Evolutionary conservation across 2,797 vertebrate species (phyloP).

Genomic region (Chiroxiphia lanceolata): DNA sequence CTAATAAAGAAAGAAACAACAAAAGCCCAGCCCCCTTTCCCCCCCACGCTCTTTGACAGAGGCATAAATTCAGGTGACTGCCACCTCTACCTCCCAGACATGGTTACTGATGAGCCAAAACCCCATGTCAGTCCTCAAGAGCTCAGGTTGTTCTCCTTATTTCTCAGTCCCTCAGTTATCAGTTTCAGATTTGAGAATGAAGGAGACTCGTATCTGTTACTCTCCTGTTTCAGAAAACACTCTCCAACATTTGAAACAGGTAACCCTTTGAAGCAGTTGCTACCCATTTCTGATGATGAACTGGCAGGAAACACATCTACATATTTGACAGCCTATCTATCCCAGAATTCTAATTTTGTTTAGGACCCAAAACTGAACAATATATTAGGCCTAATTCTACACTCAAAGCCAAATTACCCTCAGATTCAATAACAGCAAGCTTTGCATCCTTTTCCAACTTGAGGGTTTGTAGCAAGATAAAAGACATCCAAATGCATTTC

Average conservation of each 20-base stretch:
- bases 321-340: not conserved
- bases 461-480: not conserved
- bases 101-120: not conserved
- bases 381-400: not conserved
- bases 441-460: not conserved
- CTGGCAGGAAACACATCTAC: not conserved
- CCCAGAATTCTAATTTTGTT: not conserved
- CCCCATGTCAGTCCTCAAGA: not conserved
- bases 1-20: not conserved
- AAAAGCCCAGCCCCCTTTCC: not conserved
- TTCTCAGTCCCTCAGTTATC: not conserved
- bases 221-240: not conserved
- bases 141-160: not conserved
- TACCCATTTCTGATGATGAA: not conserved
- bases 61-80: not conserved
- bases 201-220: not conserved
- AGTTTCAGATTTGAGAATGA: not conserved
- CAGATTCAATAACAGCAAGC: not conserved
- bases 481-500: not conserved
- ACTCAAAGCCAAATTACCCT: not conserved
- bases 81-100: fast-evolving
- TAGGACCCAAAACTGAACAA: not conserved
- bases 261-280: not conserved
- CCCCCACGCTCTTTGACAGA: not conserved
- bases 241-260: not conserved